Evolutionary conservation across 2,888 invertebrate species (phyloP), one percentile per base, ranked within the genome.

Genomic region (Netelia virgata): DNA sequence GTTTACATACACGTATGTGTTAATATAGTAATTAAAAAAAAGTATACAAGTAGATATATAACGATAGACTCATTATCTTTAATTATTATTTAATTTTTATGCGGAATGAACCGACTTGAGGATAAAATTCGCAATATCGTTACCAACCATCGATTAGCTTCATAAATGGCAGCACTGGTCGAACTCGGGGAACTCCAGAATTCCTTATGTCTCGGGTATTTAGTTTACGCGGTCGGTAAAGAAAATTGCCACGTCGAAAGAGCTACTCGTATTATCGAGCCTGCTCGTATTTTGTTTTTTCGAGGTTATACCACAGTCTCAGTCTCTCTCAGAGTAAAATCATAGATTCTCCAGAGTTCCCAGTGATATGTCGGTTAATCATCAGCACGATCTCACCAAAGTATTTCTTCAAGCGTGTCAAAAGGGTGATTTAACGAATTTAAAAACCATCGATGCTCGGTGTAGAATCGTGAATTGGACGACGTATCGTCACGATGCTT

Each of bases 391-490:
- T 14, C 55, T 55, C 18, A n/a, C 55, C 0, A 83, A 82, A 16
- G 81, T 87, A 55, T 91, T 91, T 82, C 80, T 92, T n/a, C 87
- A 86, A 18, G 87, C 89, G 0, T 89, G 90, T 75, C 91, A 91
- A 77, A 87, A 57, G 28, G 91, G 90, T 18, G 75, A 90, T 57
- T 74, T 88, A 36, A 70, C 69, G 68, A 86, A 63, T 64, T 73
- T 88, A 14, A 72, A 87, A 84, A 69, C 78, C 18, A 77, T 90
- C 8, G 72, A 73, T 3, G 77, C 75, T 8, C 74, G 76, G 64
- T 72, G 89, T 70, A 66, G 86, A 28, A 78, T 89, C 10, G 59
- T 85, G 28, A 89, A 92, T 77, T 92, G 92, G 92, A 90, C 90
- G 20, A 11, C 82, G 47, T 88, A 90, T 86, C 89, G 91, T 10